phyloP scores from a whole-genome alignment of 35 echinoderm and acorn worm genomes.

The Stichopus chloronotus region DNA sequence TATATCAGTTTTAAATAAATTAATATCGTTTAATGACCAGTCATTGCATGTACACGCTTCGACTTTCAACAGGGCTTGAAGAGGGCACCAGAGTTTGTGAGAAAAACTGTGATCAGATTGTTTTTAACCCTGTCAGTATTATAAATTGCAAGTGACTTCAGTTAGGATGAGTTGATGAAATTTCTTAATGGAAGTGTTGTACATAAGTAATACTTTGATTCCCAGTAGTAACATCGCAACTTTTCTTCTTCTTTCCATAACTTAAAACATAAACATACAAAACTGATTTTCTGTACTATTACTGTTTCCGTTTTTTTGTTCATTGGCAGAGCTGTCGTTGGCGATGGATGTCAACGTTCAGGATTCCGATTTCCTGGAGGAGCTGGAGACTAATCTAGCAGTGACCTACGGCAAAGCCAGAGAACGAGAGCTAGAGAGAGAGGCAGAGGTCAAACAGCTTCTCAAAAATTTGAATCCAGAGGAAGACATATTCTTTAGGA shows the following conservation, averaged over 20 bases:
- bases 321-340: neutral
- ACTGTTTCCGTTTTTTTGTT: neutral
- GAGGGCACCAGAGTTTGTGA: neutral
- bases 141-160: neutral
- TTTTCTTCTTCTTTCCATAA: neutral
- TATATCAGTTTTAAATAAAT: too few species aligned
- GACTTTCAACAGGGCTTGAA: neutral
- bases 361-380: neutral
- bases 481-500: constrained; percentile 2
- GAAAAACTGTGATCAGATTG: too few species aligned
- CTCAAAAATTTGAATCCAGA: constrained; percentile 25
- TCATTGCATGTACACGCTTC: neutral
- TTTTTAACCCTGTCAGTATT: too few species aligned
- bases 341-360: neutral
- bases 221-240: neutral
- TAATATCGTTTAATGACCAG: neutral
- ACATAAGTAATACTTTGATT: neutral
- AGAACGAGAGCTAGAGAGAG: neutral
- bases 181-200: neutral
- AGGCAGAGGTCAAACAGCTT: neutral
- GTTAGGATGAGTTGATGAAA: neutral
- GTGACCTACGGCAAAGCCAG: neutral
- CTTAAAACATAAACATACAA: too few species aligned
- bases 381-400: constrained; percentile 1
- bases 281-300: neutral